phyloP scores from a whole-genome alignment of 2,113 vertebrate species.

The Perca fluviatilis region DNA sequence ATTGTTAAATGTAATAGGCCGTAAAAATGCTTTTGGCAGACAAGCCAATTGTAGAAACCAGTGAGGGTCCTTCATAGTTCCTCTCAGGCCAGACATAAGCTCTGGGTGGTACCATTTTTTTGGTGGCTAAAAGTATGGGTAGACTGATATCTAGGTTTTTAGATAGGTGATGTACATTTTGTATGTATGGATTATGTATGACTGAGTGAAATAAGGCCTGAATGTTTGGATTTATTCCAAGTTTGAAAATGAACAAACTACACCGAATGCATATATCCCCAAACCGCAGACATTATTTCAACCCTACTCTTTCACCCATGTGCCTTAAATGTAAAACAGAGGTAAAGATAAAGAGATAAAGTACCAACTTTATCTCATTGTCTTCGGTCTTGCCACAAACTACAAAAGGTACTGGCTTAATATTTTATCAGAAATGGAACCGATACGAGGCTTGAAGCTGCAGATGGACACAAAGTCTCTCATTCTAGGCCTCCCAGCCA shows the following conservation, averaged over 20 bases:
- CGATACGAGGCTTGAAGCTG: too few relatives aligned
- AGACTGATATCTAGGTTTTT: neutral
- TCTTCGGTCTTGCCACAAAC: too few relatives aligned
- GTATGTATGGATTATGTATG: neutral
- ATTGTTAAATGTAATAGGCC: neutral
- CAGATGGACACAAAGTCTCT: too few relatives aligned
- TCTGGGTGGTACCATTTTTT: neutral
- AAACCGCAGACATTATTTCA: too few relatives aligned
- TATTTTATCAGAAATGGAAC: too few relatives aligned
- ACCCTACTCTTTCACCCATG: too few relatives aligned
- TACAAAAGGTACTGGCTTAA: too few relatives aligned
- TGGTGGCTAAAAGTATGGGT: neutral
- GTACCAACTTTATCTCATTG: too few relatives aligned
- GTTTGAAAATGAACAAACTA: constrained; percentile 2
- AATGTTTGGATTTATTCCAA: neutral
- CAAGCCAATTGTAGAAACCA: neutral
- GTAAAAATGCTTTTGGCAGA: neutral
- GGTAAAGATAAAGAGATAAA: too few relatives aligned
- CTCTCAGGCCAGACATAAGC: neutral
- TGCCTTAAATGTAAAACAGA: too few relatives aligned
- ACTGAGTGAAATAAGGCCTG: neutral
- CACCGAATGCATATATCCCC: neutral
- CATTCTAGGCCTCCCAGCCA: too few relatives aligned
- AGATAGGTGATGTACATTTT: neutral
- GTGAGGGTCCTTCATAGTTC: neutral